Conservation (phyloP, 2,797 vertebrate genomes). For the Neosilurus hyrtlii region DNA sequence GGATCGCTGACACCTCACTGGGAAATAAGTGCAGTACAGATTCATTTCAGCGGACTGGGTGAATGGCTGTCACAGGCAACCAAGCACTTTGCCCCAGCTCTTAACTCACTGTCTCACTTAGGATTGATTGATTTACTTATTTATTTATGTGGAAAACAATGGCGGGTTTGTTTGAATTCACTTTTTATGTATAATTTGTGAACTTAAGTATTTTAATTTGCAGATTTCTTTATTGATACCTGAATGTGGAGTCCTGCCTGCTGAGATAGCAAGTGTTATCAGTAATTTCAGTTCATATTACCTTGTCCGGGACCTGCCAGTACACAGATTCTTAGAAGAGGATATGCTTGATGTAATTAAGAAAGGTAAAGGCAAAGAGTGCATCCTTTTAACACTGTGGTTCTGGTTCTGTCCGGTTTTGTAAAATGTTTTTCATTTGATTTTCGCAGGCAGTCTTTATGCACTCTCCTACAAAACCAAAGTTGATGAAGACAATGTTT, state of each 20-base stretch:
- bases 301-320: constrained; percentile 75
- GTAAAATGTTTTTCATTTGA: not conserved
- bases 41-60: not conserved
- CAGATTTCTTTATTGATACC: constrained; percentile 89
- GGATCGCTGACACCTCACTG: not conserved
- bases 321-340: constrained; percentile 74
- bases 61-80: not conserved
- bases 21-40: not conserved
- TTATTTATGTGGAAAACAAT: not conserved
- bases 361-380: constrained; percentile 70
- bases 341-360: constrained; percentile 76
- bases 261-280: constrained; percentile 69
- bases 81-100: not conserved
- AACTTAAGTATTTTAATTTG: not conserved
- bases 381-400: not conserved
- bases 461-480: constrained; percentile 80
- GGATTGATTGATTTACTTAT: not conserved
- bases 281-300: constrained; percentile 78
- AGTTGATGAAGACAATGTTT: constrained; percentile 86
- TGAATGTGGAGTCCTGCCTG: constrained; percentile 76
- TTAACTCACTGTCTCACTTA: not conserved
- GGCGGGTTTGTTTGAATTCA: not conserved
- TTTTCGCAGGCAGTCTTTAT: constrained; percentile 75
- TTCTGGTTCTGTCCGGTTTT: constrained; percentile 15
- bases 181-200: not conserved